Evolutionary conservation across 1,140 invertebrate species (phyloP).

Genomic region (Papilio aristodemus): DNA sequence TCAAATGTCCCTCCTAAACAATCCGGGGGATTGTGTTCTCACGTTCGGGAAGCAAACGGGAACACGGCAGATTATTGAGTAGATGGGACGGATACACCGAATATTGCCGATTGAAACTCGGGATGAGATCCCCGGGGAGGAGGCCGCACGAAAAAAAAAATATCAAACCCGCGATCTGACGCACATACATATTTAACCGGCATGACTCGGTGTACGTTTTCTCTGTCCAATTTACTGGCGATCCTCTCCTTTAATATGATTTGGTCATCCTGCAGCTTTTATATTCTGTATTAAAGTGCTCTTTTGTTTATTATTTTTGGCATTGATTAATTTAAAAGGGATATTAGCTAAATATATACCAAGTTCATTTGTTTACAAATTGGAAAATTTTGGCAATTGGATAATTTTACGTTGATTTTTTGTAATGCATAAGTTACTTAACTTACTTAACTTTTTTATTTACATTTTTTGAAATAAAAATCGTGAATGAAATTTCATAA

Average conservation of each 20-base stretch:
- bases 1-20: neutral
- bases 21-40: neutral
- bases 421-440: too few species aligned
- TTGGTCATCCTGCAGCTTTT: neutral
- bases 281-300: neutral
- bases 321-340: too few species aligned
- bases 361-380: too few species aligned
- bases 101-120: constrained; percentile 68
- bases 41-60: neutral
- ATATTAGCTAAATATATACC: too few species aligned
- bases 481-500: neutral
- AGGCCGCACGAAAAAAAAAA: constrained; percentile 45
- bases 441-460: too few species aligned
- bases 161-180: constrained; percentile 54
- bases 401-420: too few species aligned
- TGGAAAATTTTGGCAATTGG: too few species aligned
- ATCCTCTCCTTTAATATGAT: neutral
- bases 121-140: constrained; percentile 58
- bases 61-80: constrained; percentile 55
- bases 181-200: constrained; percentile 33
- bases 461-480: neutral
- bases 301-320: neutral
- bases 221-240: constrained; percentile 26
- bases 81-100: constrained; percentile 44
- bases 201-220: constrained; percentile 41